A percentile compares a stretch with the other conserved stretches of the same genome.
These are phyloP conservation scores for Sinonovacula constricta DNA, from an alignment of 1,140 invertebrate genomes.

Conservation along the genomic window DNA sequence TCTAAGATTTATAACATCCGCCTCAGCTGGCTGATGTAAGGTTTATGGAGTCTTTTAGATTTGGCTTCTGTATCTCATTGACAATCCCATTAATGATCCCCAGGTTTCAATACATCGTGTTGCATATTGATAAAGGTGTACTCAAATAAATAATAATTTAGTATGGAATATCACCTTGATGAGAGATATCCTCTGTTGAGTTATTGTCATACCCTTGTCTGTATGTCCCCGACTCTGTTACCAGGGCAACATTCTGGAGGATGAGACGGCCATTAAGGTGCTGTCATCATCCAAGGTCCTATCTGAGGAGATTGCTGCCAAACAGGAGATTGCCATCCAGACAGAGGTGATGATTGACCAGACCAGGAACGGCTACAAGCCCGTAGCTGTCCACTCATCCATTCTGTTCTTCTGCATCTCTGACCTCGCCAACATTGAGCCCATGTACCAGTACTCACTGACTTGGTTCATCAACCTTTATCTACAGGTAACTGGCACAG, in stretches of 20 bases:
- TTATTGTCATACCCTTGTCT: too few relatives aligned
- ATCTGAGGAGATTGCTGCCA: constrained; percentile 78
- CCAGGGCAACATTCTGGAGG: constrained; percentile 78
- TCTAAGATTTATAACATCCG: too few relatives aligned
- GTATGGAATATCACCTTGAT: too few relatives aligned
- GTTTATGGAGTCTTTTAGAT: too few relatives aligned
- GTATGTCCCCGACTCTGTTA: too few relatives aligned
- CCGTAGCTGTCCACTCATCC: constrained; percentile 77
- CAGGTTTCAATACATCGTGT: too few relatives aligned
- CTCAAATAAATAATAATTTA: too few relatives aligned
- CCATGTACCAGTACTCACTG: constrained; percentile 80
- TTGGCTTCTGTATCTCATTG: too few relatives aligned
- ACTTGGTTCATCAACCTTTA: constrained; percentile 79
- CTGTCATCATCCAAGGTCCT: constrained; percentile 77
- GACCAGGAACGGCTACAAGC: constrained; percentile 78
- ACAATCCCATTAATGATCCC: too few relatives aligned
- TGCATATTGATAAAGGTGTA: too few relatives aligned
- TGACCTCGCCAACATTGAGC: constrained; percentile 79
- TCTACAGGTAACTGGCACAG: constrained; percentile 76
- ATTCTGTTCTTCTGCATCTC: constrained; percentile 79
- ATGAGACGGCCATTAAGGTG: constrained; percentile 78
- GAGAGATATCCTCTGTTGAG: too few relatives aligned
- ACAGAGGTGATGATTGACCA: constrained; percentile 78
- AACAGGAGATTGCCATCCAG: constrained; percentile 76
- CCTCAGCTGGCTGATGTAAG: too few relatives aligned